phyloP scores from a whole-genome alignment of 2,888 invertebrate genomes.

The Heliconius ethilla region DNA sequence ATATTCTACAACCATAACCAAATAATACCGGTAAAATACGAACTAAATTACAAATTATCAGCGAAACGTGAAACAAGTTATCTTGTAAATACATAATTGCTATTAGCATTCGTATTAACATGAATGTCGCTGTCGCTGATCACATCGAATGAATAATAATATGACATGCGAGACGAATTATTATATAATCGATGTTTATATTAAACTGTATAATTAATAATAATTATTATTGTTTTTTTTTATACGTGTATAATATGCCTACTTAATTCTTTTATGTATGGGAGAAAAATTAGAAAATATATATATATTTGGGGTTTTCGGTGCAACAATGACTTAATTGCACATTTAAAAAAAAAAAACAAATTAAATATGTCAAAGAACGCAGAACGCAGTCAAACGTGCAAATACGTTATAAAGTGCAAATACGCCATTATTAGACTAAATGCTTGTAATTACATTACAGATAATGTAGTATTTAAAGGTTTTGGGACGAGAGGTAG shows the following conservation, averaged over 20 bases:
- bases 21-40: not conserved
- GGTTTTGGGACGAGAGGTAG: too few species aligned
- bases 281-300: not conserved
- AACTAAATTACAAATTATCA: conserved; percentile 3
- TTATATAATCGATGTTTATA: conserved; percentile 30
- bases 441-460: too few species aligned
- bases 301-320: too few species aligned
- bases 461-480: too few species aligned
- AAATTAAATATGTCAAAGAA: too few species aligned
- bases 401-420: too few species aligned
- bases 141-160: conserved; percentile 37
- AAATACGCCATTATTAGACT: too few species aligned
- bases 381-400: too few species aligned
- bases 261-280: not conserved
- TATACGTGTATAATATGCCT: not conserved
- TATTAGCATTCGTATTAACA: conserved; percentile 26
- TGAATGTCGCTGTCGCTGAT: conserved; percentile 31
- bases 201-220: conserved; percentile 6
- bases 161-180: conserved; percentile 36
- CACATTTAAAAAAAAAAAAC: too few species aligned
- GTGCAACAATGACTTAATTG: too few species aligned
- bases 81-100: conserved; percentile 35
- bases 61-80: conserved; percentile 25
- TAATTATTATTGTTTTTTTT: too few species aligned
- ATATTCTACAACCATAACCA: not conserved